Evolutionary conservation across 1,140 invertebrate species (phyloP), one percentile per base, ranked within the genome.

Genomic region (Tetragonula clypearis): DNA sequence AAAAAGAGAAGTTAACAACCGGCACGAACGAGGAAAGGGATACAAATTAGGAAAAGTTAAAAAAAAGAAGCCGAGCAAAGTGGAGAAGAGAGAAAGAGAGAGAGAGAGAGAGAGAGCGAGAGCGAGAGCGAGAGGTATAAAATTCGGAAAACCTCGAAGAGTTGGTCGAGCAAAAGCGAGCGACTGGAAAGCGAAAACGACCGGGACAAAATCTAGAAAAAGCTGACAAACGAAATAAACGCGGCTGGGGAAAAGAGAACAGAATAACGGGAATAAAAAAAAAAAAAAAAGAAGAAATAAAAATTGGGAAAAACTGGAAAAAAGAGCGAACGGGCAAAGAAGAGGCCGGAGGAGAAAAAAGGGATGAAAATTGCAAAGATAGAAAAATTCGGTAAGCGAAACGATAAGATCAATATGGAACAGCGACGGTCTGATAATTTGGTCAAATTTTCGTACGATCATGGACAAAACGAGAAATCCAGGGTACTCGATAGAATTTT

Each of bases 401-500:
- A 19, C 26, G 5, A 23, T 2, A 9, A 15, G 41, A 0, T 2
- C 26, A 41, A 41, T 5, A 23, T 71, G 23, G 19, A 41, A 49
- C 71, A 68, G 69, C 87, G 82, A 35, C 0, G 23, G n/a, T n/a
- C 60, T 62, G 41, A 6, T 23, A 14, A 30, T 83, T 35, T n/a
- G 30, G 68, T 21, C 30, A 62, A 58, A 30, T 80, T 49, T 69
- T 69, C 26, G 30, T 56, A 73, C 49, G 56, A 30, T 69, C 62
- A 55, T 65, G 8, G 8, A 8, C 68, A 14, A 2, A 49, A 9
- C 21, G 49, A 76, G 30, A 65, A 23, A 75, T 81, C n/a, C 68
- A 30, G 12, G 23, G 3, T 30, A 53, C 15, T 58, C 71, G 74
- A 88, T 88, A 55, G 53, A 84, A 77, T 80, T 23, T 74, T 73